phyloP scores from a whole-genome alignment of 2,113 vertebrate species.

The Vombatus ursinus region DNA sequence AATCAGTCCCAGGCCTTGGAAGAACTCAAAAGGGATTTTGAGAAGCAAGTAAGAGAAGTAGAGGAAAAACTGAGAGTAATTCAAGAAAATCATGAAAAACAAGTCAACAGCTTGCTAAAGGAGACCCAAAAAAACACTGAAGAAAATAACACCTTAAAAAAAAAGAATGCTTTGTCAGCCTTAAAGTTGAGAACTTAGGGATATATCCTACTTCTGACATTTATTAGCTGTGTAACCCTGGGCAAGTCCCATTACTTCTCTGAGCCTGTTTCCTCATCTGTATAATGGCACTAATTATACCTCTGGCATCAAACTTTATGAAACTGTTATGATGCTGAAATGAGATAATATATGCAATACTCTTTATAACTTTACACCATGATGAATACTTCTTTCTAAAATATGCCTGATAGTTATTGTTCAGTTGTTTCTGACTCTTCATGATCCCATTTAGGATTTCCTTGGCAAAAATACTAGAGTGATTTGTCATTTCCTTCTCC shows the following conservation, averaged over 20 bases:
- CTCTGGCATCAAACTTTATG: neutral
- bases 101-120: too few species aligned
- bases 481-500: neutral
- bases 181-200: neutral
- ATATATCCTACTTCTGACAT: neutral
- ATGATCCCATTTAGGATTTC: neutral
- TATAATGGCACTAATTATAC: neutral
- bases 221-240: neutral
- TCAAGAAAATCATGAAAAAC: too few species aligned
- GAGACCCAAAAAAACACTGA: too few species aligned
- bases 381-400: neutral
- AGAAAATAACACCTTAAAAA: too few species aligned
- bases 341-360: neutral
- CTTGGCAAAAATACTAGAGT: neutral
- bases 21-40: too few species aligned
- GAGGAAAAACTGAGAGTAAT: too few species aligned
- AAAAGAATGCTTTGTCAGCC: too few species aligned
- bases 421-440: neutral
- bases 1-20: too few species aligned
- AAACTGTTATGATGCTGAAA: neutral
- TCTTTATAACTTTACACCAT: neutral
- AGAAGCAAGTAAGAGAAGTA: too few species aligned
- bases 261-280: neutral
- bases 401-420: neutral
- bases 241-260: neutral